Conservation (phyloP, 1,140 invertebrate species). For the Chironomus striatipennis region DNA sequence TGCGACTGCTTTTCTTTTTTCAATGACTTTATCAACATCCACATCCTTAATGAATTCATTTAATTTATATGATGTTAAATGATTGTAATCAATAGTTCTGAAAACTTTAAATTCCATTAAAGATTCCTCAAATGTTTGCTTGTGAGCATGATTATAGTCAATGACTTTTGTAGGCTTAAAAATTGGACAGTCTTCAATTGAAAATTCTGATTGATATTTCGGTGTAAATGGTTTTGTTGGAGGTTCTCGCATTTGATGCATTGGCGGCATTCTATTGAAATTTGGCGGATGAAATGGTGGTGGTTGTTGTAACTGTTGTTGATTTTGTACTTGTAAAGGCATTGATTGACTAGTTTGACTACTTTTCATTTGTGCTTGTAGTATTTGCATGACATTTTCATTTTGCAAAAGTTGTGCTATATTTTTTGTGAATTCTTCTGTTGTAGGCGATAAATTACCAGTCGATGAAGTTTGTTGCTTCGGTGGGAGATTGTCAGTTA, state of each 20-base stretch:
- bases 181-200: background rate
- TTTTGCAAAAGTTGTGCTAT: background rate
- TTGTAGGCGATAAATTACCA: background rate
- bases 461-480: background rate
- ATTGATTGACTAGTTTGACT: background rate
- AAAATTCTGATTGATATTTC: background rate
- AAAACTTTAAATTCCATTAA: conserved; percentile 18
- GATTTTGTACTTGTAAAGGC: background rate
- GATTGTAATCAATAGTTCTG: background rate
- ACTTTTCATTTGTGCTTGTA: background rate
- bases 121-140: background rate
- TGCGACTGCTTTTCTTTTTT: background rate
- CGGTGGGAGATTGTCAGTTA: background rate
- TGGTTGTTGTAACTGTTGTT: background rate
- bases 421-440: background rate
- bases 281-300: background rate
- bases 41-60: background rate
- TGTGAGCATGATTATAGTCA: background rate
- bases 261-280: background rate
- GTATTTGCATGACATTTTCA: background rate
- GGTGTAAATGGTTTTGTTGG: background rate
- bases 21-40: background rate
- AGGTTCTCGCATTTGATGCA: background rate
- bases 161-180: background rate
- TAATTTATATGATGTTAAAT: background rate